A percentile compares a stretch with the other conserved stretches of the same genome.
Evolutionary conservation across 2,113 vertebrate genomes (phyloP).

Genomic region (Chinchilla lanigera): DNA sequence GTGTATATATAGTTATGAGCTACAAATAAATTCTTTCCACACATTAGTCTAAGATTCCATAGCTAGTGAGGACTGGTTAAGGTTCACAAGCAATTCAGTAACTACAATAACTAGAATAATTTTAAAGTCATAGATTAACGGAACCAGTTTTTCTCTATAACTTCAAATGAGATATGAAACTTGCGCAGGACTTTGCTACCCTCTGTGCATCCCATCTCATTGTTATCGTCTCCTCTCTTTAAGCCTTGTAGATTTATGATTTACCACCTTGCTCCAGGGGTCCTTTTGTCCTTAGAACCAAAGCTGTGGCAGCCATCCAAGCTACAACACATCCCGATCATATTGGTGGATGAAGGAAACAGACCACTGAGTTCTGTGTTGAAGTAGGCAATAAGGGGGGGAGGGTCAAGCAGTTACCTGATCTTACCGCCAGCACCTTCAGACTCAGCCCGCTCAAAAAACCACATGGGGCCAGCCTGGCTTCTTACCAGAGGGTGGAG

Average conservation of each 20-base stretch:
- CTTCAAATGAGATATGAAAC: not conserved
- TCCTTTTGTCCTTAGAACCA: not conserved
- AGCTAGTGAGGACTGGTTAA: not conserved
- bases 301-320: not conserved
- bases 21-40: not conserved
- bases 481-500: not conserved
- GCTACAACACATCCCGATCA: not conserved
- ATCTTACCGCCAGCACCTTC: not conserved
- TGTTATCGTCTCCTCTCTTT: not conserved
- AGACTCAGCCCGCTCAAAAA: not conserved
- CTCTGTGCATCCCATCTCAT: not conserved
- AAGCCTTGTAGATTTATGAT: not conserved
- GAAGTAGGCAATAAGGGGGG: not conserved
- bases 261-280: not conserved
- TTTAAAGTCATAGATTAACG: not conserved
- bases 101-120: not conserved
- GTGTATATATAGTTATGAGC: not conserved
- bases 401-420: not conserved
- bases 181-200: not conserved
- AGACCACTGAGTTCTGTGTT: not conserved
- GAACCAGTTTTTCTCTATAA: not conserved
- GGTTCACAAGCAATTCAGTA: not conserved
- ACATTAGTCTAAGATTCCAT: not conserved
- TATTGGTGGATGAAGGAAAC: not conserved
- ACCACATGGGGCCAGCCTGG: not conserved